These are phyloP conservation scores for Tribolium madens DNA, from an alignment of 1,140 invertebrate genomes.

Conservation along the genomic window DNA sequence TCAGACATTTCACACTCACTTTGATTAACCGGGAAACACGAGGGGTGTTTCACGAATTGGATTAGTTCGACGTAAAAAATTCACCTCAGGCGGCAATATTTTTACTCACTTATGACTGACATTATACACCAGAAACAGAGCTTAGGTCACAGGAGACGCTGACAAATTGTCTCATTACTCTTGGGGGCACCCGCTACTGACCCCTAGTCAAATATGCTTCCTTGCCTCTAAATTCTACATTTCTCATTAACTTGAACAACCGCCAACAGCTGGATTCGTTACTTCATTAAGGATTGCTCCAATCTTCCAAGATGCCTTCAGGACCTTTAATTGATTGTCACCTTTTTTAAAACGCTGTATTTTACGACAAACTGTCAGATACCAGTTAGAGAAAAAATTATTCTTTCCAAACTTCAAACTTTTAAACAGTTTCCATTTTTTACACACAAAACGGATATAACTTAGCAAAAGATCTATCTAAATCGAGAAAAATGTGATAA, in stretches of 20 bases:
- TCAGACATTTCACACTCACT: constrained; percentile 35
- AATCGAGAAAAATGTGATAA: too few relatives aligned
- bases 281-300: constrained; percentile 12
- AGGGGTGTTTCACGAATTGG: constrained; percentile 2
- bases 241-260: constrained; percentile 28
- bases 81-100: background rate
- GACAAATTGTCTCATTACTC: constrained; percentile 37
- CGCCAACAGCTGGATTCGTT: constrained; percentile 11
- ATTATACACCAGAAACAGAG: background rate
- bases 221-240: constrained; percentile 22
- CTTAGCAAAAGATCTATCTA: too few relatives aligned
- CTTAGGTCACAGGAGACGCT: constrained; percentile 19
- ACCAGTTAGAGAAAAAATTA: too few relatives aligned
- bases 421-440: too few relatives aligned
- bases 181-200: constrained; percentile 20
- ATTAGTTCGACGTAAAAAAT: constrained; percentile 13
- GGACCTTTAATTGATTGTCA: background rate
- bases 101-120: too few relatives aligned
- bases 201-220: constrained; percentile 32
- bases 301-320: constrained; percentile 11
- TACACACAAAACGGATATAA: too few relatives aligned
- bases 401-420: too few relatives aligned
- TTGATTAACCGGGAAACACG: constrained; percentile 12
- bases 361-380: too few relatives aligned
- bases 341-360: background rate